Conservation (phyloP, 2,113 vertebrate genomes). For the Calyptommatus sinebrachiatus region DNA sequence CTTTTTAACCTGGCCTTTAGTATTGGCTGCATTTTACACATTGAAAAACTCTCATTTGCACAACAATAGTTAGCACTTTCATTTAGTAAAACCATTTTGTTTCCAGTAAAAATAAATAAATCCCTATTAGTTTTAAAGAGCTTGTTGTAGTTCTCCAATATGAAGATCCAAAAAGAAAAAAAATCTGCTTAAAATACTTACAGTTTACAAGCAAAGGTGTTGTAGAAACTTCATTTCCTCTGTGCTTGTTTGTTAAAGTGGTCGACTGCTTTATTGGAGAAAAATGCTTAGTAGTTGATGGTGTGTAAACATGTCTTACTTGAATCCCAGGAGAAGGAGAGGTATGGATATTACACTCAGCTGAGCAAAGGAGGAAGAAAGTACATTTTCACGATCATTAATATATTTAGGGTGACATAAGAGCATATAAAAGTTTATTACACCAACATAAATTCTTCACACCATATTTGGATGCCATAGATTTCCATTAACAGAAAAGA, state of each 20-base stretch:
- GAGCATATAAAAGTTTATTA: neutral
- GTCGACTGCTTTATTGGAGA: conserved; percentile 98
- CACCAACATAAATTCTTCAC: neutral
- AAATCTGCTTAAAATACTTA: conserved; percentile 68
- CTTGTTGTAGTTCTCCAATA: conserved; percentile 5
- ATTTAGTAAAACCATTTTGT: neutral
- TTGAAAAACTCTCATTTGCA: too few species aligned
- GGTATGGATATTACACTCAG: conserved; percentile 96
- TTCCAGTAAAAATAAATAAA: neutral
- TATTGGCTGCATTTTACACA: too few species aligned
- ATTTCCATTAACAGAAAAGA: neutral
- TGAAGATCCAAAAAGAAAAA: neutral
- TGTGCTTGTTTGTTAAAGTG: conserved; percentile 96
- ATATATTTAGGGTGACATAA: neutral
- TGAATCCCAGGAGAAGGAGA: conserved; percentile 95
- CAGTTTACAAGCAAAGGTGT: conserved; percentile 94
- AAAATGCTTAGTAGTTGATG: conserved; percentile 97
- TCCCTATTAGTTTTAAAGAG: neutral
- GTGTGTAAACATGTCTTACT: conserved; percentile 96
- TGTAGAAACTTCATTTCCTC: conserved; percentile 96
- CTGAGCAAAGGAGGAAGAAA: conserved; percentile 68
- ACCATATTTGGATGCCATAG: neutral
- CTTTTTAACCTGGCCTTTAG: neutral
- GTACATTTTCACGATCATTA: conserved; percentile 14
- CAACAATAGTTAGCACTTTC: neutral